A percentile compares a stretch with the other conserved stretches of the same genome.
These are phyloP conservation scores for Abrostola tripartita DNA, from an alignment of 2,888 invertebrate species.

Conservation along the genomic window DNA sequence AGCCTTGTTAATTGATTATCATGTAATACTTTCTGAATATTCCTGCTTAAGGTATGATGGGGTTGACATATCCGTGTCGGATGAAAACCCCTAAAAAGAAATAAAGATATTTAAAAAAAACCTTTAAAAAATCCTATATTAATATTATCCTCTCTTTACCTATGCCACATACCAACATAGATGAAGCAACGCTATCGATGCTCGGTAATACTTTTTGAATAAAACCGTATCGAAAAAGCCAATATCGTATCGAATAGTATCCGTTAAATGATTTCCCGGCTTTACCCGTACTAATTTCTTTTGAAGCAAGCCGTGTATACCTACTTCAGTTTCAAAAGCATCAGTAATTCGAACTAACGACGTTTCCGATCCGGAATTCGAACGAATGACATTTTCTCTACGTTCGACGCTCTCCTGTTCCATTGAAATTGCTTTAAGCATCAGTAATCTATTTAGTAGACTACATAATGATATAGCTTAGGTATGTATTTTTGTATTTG, in stretches of 20 bases:
- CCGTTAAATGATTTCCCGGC: not conserved
- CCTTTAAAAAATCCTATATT: too few relatives aligned
- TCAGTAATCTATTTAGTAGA: slow-evolving; percentile 31
- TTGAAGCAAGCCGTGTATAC: not conserved
- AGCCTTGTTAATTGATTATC: too few relatives aligned
- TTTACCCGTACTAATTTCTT: not conserved
- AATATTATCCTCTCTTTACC: too few relatives aligned
- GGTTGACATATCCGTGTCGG: too few relatives aligned
- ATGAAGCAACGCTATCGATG: too few relatives aligned
- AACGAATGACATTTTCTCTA: slow-evolving; percentile 43
- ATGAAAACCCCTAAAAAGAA: too few relatives aligned
- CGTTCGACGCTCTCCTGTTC: slow-evolving; percentile 29
- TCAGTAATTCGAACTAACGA: slow-evolving; percentile 32
- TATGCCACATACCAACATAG: too few relatives aligned
- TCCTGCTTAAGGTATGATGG: too few relatives aligned
- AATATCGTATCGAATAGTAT: not conserved
- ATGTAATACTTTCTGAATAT: too few relatives aligned
- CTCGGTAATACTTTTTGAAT: too few relatives aligned
- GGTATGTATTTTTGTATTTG: not conserved
- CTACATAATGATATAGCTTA: not conserved
- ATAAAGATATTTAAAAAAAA: too few relatives aligned
- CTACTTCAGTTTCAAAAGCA: slow-evolving; percentile 1
- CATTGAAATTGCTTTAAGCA: slow-evolving; percentile 7
- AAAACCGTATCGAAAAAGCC: not conserved
- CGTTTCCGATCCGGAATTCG: slow-evolving; percentile 30